A percentile compares a stretch with the other conserved stretches of the same genome.
Conservation (phyloP, 64 coral and sea anemone genomes). For the Hydrozoanthus tunicans region DNA sequence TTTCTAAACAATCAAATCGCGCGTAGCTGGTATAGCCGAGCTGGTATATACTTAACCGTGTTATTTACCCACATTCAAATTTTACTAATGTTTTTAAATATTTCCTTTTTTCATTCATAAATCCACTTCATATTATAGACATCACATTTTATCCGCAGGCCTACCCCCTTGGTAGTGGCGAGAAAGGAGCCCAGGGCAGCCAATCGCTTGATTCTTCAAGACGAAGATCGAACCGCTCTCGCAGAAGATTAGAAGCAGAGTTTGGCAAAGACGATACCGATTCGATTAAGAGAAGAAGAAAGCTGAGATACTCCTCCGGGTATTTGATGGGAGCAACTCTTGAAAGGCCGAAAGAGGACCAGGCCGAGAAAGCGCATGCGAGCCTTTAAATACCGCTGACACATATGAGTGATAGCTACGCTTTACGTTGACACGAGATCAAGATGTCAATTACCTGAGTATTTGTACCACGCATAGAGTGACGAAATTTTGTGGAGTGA, state of each 20-base stretch:
- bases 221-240: slow-evolving; percentile 69
- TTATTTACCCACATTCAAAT: no score
- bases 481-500: background rate
- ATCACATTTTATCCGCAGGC: slow-evolving; percentile 37
- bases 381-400: slow-evolving; percentile 61
- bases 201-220: slow-evolving; percentile 61
- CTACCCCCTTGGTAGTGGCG: background rate
- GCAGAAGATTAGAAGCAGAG: slow-evolving; percentile 76
- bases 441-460: background rate
- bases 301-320: slow-evolving; percentile 86
- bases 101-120: slow-evolving; percentile 40
- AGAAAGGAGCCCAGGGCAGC: background rate
- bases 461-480: background rate
- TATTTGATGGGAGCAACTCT: slow-evolving; percentile 84
- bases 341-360: slow-evolving; percentile 39
- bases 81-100: background rate
- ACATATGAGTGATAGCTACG: background rate
- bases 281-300: slow-evolving; percentile 70
- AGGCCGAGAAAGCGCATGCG: slow-evolving; percentile 76
- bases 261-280: slow-evolving; percentile 82
- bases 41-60: no score
- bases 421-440: background rate
- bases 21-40: no score
- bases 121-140: slow-evolving; percentile 29
- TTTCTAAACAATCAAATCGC: no score